Evolutionary conservation across 2,797 vertebrate species (phyloP), one percentile per base, ranked within the genome.

Genomic region (Hydrolagus colliei): DNA sequence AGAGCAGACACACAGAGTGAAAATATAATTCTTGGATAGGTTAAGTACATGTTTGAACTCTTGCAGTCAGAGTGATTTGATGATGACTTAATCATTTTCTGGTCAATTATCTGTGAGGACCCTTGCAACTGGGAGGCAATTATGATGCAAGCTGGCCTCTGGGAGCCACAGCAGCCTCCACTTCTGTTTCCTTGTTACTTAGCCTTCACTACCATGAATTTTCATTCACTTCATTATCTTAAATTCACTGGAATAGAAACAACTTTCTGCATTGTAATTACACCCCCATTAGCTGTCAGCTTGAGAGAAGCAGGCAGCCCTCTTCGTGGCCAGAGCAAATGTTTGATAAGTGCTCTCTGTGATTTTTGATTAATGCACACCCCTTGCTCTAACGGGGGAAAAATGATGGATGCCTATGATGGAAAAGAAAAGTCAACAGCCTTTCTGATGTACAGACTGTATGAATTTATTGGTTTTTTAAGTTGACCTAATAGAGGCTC

Each of bases 51-150:
- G 96, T 98, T 97, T 97, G 96, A 98, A 97, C 96, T 96, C 97
- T 96, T 94, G 95, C 94, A 95, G 96, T 95, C 96, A 94, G 93
- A 96, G 95, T 94, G 94, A 96, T 96, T 95, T 96, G 95, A 97
- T 98, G 96, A 98, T 97, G 97, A 97, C 97, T 98, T 97, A 98
- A 98, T 98, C 95, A 97, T 97, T 97, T 97, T 97, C 96, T 97
- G 96, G 95, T 98, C 96, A 98, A 98, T 98, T 98, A 98, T 97
- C 95, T 96, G 96, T 96, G 93, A 95, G 94, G 94, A 94, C 94
- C 93, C 94, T 95, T 93, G 93, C 93, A 93, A 94, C 93, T 95
- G 92, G 92, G 92, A 91, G 90, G 94, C 94, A 95, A 95, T 96
- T 95, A 96, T 92, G 93, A 94, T 93, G 94, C 93, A 94, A 93